Base-by-base conservation (phyloP, 2,113 vertebrate species). In the Bagarius yarrelli region DNA sequence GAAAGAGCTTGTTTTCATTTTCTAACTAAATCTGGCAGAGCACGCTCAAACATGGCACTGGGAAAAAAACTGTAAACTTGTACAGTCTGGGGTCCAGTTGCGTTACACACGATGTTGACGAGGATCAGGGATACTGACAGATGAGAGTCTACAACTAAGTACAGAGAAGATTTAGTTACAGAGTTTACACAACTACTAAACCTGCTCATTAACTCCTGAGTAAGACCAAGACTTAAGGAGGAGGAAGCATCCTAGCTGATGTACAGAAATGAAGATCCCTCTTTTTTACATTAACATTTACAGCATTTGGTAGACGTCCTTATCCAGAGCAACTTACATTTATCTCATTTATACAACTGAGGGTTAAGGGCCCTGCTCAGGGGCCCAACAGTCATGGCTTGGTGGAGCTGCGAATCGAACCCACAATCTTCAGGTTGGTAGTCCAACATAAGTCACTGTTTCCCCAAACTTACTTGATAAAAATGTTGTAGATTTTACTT, bases 1-100 rank as follows among this genome's bases (percentile, higher is more conserved):
- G 74, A 70, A 84, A 71, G n/a, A 30, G 19, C 60, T 1, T 53
- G 50, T 27, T 57, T 63, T 79, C 56, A 60, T 60, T 32, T 83
- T 63, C 71, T 66, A 57, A 18, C 80, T 47, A 52, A 32, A 81
- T 27, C 57, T 61, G 23, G 40, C 30, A 66, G 40, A 15, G 67
- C 40, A 69, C 8, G 47, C 23, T 52, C 23, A 79, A 59, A 79
- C 21, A 60, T 52, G 32, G 21, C 21, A 34, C 23, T 61, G 25
- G 61, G 19, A 47, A 44, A 76, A 19, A 30, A 76, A 61, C 3
- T 52, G 27, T 32, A 64, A n/a, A 66, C 23, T 64, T 57, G n/a
- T 6, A 30, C 16, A n/a, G 63, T 32, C 63, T 69, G 63, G 61
- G 36, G 63, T 69, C 30, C 30, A 53, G n/a, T 55, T 79, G 50